A percentile compares a stretch with the other conserved stretches of the same genome.
Conservation (phyloP, 2,888 invertebrate species). For the Psococerastis gibbosa region DNA sequence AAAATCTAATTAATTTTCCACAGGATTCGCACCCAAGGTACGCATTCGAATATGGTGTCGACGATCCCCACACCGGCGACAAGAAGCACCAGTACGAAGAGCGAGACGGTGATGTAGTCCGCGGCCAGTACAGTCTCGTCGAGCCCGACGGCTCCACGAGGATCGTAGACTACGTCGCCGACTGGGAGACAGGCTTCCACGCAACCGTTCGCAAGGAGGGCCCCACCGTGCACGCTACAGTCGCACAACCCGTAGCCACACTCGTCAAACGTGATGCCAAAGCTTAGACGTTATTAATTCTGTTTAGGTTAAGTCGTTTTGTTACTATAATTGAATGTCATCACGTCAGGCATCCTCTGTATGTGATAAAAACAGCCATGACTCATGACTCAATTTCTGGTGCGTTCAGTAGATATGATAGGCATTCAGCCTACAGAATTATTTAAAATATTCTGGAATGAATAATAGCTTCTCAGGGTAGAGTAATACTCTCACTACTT, state of each 20-base stretch:
- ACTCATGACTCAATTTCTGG: no score
- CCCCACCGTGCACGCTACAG: slow-evolving; percentile 13
- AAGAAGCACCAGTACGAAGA: slow-evolving; percentile 53
- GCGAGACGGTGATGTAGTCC: slow-evolving; percentile 51
- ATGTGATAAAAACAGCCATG: no score
- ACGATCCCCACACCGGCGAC: slow-evolving; percentile 55
- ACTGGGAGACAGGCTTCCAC: slow-evolving; percentile 62
- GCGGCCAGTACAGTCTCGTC: slow-evolving; percentile 32
- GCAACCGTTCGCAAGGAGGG: slow-evolving; percentile 33
- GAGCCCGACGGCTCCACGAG: slow-evolving; percentile 58
- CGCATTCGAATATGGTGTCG: slow-evolving; percentile 51
- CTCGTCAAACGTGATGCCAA: neutral
- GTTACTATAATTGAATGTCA: no score
- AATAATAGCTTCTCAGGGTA: no score
- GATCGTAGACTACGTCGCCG: slow-evolving; percentile 54
- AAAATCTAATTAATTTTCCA: no score
- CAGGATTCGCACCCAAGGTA: slow-evolving; percentile 28
- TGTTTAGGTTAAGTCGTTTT: no score
- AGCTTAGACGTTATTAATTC: neutral
- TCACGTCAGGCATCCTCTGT: no score
- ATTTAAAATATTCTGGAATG: no score
- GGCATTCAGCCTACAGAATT: no score
- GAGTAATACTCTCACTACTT: no score
- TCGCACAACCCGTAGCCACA: slow-evolving; percentile 1
- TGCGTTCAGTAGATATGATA: no score